Conservation (phyloP, 1,140 invertebrate species). For the Cydia splendana region DNA sequence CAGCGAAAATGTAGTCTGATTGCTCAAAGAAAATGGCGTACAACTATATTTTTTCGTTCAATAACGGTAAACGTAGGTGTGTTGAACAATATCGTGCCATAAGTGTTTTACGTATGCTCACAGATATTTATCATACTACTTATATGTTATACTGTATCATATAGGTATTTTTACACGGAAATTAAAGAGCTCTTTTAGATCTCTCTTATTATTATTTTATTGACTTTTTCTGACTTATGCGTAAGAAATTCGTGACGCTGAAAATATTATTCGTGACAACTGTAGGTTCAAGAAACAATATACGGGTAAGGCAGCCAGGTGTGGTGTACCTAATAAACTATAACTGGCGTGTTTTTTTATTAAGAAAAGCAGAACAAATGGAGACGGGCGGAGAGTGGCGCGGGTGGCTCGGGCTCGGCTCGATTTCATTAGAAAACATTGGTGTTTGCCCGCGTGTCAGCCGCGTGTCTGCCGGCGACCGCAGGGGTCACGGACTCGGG, state of each 20-base stretch:
- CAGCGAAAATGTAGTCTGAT: not conserved
- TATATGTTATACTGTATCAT: no score
- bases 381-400: constrained; percentile 20
- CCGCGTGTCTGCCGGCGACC: constrained; percentile 49
- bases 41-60: constrained; percentile 2
- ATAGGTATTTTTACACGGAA: no score
- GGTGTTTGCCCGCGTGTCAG: constrained; percentile 56
- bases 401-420: constrained; percentile 34
- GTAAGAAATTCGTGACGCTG: no score
- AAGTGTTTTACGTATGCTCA: not conserved
- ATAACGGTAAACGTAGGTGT: not conserved
- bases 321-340: constrained; percentile 9
- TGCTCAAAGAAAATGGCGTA: constrained; percentile 25
- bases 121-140: not conserved
- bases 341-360: constrained; percentile 28
- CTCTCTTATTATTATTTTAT: no score
- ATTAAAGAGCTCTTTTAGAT: no score
- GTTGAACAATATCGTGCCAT: not conserved
- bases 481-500: constrained; percentile 39
- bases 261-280: not conserved
- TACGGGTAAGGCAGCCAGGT: not conserved
- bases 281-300: not conserved
- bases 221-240: no score
- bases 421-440: constrained; percentile 62
- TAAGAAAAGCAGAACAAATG: constrained; percentile 12